Percentiles rank a stretch among this genome's conserved stretches.
Evolutionary conservation across 2,888 invertebrate species (phyloP).

Genomic region (Catocala nupta): DNA sequence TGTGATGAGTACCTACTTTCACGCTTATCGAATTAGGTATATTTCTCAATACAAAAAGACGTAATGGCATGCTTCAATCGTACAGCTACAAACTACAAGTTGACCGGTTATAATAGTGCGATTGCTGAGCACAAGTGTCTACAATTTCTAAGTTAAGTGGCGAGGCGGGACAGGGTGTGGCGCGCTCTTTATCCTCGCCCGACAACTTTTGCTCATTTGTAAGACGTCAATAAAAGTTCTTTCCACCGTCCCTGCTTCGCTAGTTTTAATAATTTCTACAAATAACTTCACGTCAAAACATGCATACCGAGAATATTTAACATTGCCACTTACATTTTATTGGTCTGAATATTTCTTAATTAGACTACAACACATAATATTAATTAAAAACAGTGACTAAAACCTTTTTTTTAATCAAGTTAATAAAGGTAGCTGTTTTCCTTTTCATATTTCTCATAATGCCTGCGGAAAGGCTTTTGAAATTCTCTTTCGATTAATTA

Average conservation of each 20-base stretch:
- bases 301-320: too few relatives aligned
- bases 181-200: conserved; percentile 16
- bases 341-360: background rate
- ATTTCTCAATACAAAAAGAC: too few relatives aligned
- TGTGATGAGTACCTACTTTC: too few relatives aligned
- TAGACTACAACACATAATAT: conserved; percentile 22
- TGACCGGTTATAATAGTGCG: conserved; percentile 4
- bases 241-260: conserved; percentile 13
- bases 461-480: conserved; percentile 63
- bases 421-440: conserved; percentile 47
- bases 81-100: background rate
- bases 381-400: conserved; percentile 34
- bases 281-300: conserved; percentile 16
- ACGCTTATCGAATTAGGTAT: too few relatives aligned
- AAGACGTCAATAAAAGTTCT: conserved; percentile 38
- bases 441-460: conserved; percentile 60
- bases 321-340: too few relatives aligned
- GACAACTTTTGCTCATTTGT: conserved; percentile 45
- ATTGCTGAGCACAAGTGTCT: background rate
- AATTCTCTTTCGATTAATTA: conserved; percentile 72
- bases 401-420: conserved; percentile 39
- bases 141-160: conserved; percentile 6
- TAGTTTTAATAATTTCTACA: conserved; percentile 33
- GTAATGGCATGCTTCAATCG: too few relatives aligned
- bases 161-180: conserved; percentile 6